Conservation (phyloP, 2,113 vertebrate genomes). For the Nyctereutes procyonoides region DNA sequence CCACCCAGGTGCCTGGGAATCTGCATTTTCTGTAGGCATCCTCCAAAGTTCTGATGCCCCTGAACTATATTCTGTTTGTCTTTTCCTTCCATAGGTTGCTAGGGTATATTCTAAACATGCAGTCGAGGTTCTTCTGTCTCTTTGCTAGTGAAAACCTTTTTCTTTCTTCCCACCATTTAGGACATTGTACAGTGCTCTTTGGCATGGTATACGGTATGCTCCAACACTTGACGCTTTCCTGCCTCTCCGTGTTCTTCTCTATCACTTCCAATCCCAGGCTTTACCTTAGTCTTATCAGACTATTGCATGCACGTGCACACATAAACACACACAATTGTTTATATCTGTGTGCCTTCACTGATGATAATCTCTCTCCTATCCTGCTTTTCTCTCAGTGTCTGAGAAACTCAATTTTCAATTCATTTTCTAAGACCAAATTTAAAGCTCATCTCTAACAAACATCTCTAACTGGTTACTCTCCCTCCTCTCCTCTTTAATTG, state of each 20-base stretch:
- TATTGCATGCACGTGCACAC: not conserved
- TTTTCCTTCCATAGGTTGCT: not conserved
- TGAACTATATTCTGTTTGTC: not conserved
- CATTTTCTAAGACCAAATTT: not conserved
- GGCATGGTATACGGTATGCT: accelerated
- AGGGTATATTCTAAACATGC: not conserved
- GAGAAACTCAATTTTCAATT: not conserved
- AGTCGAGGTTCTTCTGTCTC: not conserved
- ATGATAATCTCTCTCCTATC: not conserved
- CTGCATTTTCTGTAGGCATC: not conserved
- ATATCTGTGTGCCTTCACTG: not conserved
- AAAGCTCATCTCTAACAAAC: not conserved
- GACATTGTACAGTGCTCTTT: not conserved
- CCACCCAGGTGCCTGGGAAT: not conserved
- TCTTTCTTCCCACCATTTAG: not conserved
- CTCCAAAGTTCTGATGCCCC: not conserved
- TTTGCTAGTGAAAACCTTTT: not conserved
- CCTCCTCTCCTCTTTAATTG: not conserved
- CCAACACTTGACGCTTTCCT: not conserved
- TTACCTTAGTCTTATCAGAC: not conserved
- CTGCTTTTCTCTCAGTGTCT: not conserved
- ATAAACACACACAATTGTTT: accelerated
- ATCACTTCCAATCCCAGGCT: not conserved
- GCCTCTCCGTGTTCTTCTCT: not conserved
- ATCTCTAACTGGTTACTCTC: not conserved